phyloP scores from a whole-genome alignment of 2,113 vertebrate species.

The Narcine bancroftii region DNA sequence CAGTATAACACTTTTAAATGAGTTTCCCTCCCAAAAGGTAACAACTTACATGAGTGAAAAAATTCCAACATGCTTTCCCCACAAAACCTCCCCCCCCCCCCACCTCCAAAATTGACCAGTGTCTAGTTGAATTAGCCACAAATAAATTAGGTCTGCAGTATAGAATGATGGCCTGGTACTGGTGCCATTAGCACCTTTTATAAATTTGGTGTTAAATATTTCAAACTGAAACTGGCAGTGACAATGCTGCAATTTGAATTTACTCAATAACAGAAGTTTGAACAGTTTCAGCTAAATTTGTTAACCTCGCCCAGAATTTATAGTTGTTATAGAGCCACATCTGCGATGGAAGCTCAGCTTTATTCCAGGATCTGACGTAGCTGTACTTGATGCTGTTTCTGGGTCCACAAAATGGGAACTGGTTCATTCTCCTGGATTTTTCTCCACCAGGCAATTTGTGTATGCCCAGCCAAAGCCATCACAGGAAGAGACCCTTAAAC shows the following conservation, averaged over 20 bases:
- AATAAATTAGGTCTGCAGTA: background rate
- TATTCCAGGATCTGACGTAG: background rate
- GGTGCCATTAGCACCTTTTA: background rate
- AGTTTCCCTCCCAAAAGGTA: background rate
- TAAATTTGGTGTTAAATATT: background rate
- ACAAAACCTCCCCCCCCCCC: background rate
- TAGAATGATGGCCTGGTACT: background rate
- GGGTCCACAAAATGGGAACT: background rate
- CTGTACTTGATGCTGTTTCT: background rate
- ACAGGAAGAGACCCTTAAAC: background rate
- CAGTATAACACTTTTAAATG: background rate
- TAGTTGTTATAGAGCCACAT: background rate
- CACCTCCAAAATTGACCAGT: background rate
- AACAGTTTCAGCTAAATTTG: background rate
- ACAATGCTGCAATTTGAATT: background rate
- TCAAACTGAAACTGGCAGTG: background rate
- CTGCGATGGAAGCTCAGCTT: background rate
- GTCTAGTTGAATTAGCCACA: background rate
- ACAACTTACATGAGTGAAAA: background rate
- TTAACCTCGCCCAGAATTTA: background rate
- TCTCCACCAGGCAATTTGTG: background rate
- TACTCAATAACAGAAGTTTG: background rate
- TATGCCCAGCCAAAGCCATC: background rate
- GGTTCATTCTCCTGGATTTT: background rate
- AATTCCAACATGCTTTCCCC: background rate